Conservation (phyloP, 2,888 invertebrate genomes). For the Malachius bipustulatus region DNA sequence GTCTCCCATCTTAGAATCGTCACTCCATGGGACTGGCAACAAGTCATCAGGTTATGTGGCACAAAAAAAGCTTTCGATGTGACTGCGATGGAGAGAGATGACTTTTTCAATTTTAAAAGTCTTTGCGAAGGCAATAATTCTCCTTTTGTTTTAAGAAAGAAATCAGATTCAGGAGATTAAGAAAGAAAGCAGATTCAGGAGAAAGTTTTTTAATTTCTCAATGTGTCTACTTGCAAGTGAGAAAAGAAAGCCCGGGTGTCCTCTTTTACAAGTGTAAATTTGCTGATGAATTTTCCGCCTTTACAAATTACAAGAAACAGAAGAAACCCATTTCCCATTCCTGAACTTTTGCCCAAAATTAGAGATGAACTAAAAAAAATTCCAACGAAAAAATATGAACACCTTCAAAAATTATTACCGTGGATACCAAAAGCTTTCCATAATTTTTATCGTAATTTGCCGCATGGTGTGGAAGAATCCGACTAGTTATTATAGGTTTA, state of each 20-base stretch:
- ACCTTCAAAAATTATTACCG: conserved; percentile 1
- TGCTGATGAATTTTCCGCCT: background rate
- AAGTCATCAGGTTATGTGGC: conserved; percentile 4
- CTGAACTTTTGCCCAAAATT: background rate
- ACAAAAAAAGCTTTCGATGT: background rate
- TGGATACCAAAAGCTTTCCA: background rate
- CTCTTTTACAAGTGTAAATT: background rate
- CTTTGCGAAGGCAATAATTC: background rate
- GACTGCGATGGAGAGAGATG: background rate
- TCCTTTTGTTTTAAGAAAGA: conserved; percentile 6
- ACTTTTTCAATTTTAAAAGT: background rate
- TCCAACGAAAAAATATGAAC: background rate
- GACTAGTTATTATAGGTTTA: background rate
- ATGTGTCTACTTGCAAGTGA: background rate
- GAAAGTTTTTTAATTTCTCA: background rate
- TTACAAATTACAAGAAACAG: background rate
- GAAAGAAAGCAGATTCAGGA: background rate
- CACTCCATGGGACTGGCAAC: conserved; percentile 13
- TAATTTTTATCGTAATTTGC: conserved; percentile 3
- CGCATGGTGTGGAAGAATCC: conserved; percentile 1
- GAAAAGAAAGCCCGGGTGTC: conserved; percentile 1
- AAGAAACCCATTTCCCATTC: background rate
- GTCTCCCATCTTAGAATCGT: conserved; percentile 10
- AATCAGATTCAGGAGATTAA: conserved; percentile 4
- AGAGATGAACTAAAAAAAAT: background rate